Evolutionary conservation across 1,140 invertebrate genomes (phyloP).

Genomic region (Drosophila tristis): DNA sequence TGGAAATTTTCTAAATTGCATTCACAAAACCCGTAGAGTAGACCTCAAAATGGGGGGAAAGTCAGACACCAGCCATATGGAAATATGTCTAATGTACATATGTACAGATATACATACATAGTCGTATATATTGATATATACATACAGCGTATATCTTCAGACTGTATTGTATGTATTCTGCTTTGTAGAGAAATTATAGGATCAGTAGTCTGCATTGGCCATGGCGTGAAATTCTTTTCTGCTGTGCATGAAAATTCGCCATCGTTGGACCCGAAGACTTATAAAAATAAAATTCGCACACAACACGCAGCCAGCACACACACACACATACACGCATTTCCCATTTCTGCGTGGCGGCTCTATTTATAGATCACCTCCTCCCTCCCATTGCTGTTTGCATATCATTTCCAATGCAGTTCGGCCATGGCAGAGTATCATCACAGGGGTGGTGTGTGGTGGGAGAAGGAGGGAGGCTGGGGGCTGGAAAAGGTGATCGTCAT

Average conservation of each 20-base stretch:
- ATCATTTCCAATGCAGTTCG: slow-evolving; percentile 75
- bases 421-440: slow-evolving; percentile 29
- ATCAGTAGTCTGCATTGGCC: slow-evolving; percentile 48
- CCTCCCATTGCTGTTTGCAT: slow-evolving; percentile 61
- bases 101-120: slow-evolving; percentile 19
- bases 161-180: too few species aligned
- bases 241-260: slow-evolving; percentile 66
- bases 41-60: slow-evolving; percentile 1
- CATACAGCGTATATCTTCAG: too few species aligned
- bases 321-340: slow-evolving; percentile 39
- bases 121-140: slow-evolving; percentile 3
- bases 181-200: slow-evolving; percentile 40
- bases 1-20: slow-evolving; percentile 67
- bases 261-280: slow-evolving; percentile 48
- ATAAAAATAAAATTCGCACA: slow-evolving; percentile 62
- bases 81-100: neutral
- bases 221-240: slow-evolving; percentile 62
- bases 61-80: slow-evolving; percentile 14
- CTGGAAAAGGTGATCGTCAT: slow-evolving; percentile 43
- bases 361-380: slow-evolving; percentile 64
- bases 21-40: slow-evolving; percentile 10
- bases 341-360: slow-evolving; percentile 58
- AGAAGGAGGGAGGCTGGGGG: neutral
- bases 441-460: neutral
- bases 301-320: too few species aligned